Percentiles rank a stretch among this genome's conserved stretches.
Evolutionary conservation across 2,797 vertebrate genomes (phyloP).

Genomic region (Pipistrellus kuhlii): DNA sequence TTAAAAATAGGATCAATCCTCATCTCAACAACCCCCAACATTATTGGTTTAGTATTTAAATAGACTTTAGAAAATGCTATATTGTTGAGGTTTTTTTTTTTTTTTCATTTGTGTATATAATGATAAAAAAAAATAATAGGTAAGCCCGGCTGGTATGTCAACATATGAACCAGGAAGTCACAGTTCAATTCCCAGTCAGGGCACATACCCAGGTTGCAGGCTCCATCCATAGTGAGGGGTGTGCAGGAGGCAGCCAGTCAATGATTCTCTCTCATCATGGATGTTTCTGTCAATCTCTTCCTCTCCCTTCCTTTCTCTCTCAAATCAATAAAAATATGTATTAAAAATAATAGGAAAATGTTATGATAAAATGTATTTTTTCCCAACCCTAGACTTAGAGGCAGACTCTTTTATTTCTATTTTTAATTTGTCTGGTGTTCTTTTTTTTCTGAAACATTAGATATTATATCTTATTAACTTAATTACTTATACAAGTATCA

Average conservation of each 20-base stretch:
- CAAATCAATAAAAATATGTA: too few species aligned
- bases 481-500: neutral
- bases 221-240: too few species aligned
- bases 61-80: neutral
- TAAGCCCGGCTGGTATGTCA: neutral
- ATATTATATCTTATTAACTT: neutral
- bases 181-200: too few species aligned
- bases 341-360: too few species aligned
- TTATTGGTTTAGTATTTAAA: neutral
- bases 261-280: too few species aligned
- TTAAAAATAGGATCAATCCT: neutral
- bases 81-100: neutral
- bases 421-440: neutral
- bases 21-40: neutral
- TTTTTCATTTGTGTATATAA: neutral
- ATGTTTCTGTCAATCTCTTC: too few species aligned
- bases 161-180: too few species aligned
- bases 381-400: neutral
- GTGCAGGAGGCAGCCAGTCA: too few species aligned
- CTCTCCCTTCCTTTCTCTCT: too few species aligned
- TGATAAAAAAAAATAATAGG: neutral
- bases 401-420: neutral
- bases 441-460: neutral
- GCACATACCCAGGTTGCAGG: too few species aligned
- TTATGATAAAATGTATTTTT: neutral